Evolutionary conservation across 1,140 invertebrate genomes (phyloP).

Genomic region (Drosophila subobscura): DNA sequence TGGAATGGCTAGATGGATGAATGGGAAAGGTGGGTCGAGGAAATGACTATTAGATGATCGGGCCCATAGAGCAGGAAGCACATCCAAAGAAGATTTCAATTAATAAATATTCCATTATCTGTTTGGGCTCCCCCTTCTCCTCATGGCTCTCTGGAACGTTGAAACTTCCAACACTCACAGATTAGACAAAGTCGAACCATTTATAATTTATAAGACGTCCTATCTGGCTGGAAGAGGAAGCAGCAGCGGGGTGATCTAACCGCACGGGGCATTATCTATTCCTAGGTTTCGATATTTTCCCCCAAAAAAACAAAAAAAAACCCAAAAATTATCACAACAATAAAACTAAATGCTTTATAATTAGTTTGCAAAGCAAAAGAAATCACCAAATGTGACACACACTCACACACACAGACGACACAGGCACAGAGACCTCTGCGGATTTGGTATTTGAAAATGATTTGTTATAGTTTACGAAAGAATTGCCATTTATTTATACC

Average conservation of each 20-base stretch:
- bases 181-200: conserved; percentile 60
- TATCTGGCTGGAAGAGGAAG: conserved; percentile 21
- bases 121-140: not conserved
- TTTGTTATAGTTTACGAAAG: conserved; percentile 60
- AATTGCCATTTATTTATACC: conserved; percentile 39
- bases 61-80: conserved; percentile 44
- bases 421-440: not conserved
- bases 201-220: conserved; percentile 55
- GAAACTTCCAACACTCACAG: conserved; percentile 36
- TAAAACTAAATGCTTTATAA: conserved; percentile 83
- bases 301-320: conserved; percentile 28
- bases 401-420: conserved; percentile 1
- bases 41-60: conserved; percentile 53
- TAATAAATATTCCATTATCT: conserved; percentile 64
- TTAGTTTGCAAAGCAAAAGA: conserved; percentile 67
- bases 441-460: conserved; percentile 48
- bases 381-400: conserved; percentile 5
- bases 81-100: conserved; percentile 54
- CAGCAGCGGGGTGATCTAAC: conserved; percentile 46
- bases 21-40: conserved; percentile 14
- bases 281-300: conserved; percentile 37
- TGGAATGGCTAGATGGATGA: conserved; percentile 7
- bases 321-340: conserved; percentile 76
- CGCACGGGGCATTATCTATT: conserved; percentile 63
- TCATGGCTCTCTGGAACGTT: too few relatives aligned